These are phyloP conservation scores for Sorex araneus DNA, from an alignment of 2,113 vertebrate genomes.

Conservation along the genomic window DNA sequence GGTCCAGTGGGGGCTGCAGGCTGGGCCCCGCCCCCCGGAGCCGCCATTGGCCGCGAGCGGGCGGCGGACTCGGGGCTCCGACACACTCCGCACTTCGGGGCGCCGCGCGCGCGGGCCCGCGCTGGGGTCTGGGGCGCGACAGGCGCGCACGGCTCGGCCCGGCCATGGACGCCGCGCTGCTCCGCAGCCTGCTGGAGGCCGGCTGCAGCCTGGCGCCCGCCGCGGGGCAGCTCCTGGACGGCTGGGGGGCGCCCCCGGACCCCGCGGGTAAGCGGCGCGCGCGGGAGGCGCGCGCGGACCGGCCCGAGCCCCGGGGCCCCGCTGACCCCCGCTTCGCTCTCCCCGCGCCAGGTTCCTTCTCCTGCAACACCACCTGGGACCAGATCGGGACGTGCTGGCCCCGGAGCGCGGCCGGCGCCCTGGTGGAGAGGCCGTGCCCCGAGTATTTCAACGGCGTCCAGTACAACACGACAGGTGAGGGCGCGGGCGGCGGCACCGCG, in stretches of 20 bases:
- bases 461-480: conserved; percentile 98
- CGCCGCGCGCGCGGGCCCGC: not conserved
- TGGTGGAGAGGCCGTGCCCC: conserved; percentile 96
- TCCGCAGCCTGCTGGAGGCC: conserved; percentile 93
- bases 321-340: conserved; percentile 60
- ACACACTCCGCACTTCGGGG: not conserved
- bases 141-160: too few species aligned
- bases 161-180: conserved; percentile 91
- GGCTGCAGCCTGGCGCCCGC: conserved; percentile 96
- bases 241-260: conserved; percentile 89
- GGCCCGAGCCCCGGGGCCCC: not conserved
- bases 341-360: conserved; percentile 81
- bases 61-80: not conserved
- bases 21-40: conserved; percentile 72
- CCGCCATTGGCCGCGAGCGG: conserved; percentile 74
- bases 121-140: not conserved
- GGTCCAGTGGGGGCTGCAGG: not conserved
- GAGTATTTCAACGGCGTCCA: conserved; percentile 98
- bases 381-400: conserved; percentile 99
- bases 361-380: conserved; percentile 96
- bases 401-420: conserved; percentile 91
- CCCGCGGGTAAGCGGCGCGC: conserved; percentile 91
- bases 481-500: not conserved
- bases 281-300: not conserved
- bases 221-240: conserved; percentile 92